These are phyloP conservation scores for Ammospiza nelsoni DNA, from an alignment of 2,113 vertebrate genomes.

Conservation along the genomic window DNA sequence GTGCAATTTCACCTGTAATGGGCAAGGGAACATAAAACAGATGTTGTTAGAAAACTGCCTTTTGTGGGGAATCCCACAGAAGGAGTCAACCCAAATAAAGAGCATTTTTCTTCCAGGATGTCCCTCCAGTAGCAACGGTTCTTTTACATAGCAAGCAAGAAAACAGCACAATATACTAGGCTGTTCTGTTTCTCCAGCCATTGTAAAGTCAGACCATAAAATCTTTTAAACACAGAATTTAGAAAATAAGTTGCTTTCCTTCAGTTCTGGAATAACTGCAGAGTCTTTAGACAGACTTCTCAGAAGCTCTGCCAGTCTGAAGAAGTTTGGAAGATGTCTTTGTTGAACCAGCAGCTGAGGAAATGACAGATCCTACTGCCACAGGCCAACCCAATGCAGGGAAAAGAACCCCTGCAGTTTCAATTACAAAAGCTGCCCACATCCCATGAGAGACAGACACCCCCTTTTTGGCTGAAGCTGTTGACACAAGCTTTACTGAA, in stretches of 20 bases:
- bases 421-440: background rate
- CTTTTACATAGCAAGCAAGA: background rate
- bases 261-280: background rate
- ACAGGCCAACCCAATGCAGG: accelerated
- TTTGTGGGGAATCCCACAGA: background rate
- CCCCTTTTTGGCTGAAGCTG: background rate
- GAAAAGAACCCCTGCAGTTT: background rate
- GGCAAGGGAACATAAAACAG: constrained; percentile 18
- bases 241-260: background rate
- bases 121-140: background rate
- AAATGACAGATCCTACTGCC: background rate
- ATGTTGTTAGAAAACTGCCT: background rate
- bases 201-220: background rate
- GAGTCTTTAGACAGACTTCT: background rate
- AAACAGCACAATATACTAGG: background rate
- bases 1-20: constrained; percentile 89
- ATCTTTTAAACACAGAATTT: background rate
- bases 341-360: background rate
- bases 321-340: background rate
- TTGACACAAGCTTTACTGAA: background rate
- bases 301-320: background rate
- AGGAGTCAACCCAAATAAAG: background rate
- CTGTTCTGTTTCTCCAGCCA: background rate
- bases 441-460: background rate
- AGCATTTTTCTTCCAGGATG: background rate